Evolutionary conservation across 2,113 vertebrate genomes (phyloP).

Genomic region (Euleptes europaea): DNA sequence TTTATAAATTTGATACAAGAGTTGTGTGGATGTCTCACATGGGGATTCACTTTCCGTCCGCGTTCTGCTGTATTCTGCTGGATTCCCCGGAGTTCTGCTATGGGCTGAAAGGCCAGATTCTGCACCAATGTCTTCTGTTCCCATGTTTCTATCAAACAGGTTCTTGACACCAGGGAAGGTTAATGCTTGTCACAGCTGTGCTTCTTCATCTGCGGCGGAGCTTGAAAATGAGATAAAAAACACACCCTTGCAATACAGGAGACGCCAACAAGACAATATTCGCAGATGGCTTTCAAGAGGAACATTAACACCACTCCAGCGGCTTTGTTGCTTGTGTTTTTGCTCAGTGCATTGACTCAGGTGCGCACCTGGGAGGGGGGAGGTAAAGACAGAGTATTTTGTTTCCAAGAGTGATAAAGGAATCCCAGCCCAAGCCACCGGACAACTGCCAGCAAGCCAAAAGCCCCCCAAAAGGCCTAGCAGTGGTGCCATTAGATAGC

Average conservation of each 20-base stretch:
- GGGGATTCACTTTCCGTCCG: background rate
- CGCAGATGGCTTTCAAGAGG: background rate
- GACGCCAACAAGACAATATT: background rate
- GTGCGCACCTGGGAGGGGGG: background rate
- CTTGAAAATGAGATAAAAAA: background rate
- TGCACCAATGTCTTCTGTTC: background rate
- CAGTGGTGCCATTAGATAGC: too few species aligned
- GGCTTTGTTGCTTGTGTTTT: constrained; percentile 3
- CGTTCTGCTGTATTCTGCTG: background rate
- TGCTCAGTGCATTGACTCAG: constrained; percentile 31
- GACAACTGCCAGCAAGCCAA: too few species aligned
- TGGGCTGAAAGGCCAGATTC: background rate
- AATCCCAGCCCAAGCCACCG: too few species aligned
- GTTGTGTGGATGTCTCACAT: background rate
- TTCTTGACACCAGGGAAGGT: constrained; percentile 3
- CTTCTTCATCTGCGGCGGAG: constrained; percentile 5
- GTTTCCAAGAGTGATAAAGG: too few species aligned
- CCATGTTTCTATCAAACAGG: constrained; percentile 20
- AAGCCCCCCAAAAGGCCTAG: too few species aligned
- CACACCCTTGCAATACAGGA: background rate
- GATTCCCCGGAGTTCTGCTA: background rate
- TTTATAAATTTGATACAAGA: background rate
- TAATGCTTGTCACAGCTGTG: constrained; percentile 32
- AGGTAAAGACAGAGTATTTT: too few species aligned
- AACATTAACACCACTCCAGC: background rate